Base-by-base conservation (phyloP, 1,140 invertebrate species). In the Carcinoscorpius rotundicauda region DNA sequence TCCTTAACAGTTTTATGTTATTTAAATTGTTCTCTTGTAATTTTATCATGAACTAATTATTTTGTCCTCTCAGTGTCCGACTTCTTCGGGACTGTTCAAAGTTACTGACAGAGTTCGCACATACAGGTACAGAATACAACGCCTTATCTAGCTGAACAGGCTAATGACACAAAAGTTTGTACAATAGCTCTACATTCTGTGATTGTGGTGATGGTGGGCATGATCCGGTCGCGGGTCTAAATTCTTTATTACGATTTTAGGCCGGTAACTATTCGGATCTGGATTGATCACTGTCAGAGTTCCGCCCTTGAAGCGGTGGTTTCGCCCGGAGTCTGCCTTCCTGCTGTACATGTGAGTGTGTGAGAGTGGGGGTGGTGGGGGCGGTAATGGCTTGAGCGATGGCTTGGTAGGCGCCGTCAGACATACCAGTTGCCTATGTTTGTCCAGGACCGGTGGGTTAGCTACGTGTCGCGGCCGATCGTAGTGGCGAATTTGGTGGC, bases 191-290 rank as follows among this genome's bases (percentile, higher is more conserved):
- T 29, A 29, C 29, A 29, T 29, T 29, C 29, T 29, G n/a, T 62
- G 65, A 49, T 61, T 48, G 51, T 66, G 51, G 49, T 60, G 56
- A 49, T 66, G 65, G 58, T 67, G 66, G 50, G 61, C 60, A 58
- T 64, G 66, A 6, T 61, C 56, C 0, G 64, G 58, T 57, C 64
- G 56, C 6, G 67, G 67, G n/a, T 50, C 50, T 50, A 68, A n/a
- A 58, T 66, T 68, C 58, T 52, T 63, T n/a, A 68, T 68, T 49
- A 68, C 64, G 48, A 68, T 60, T 64, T 68, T 68, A 56, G 64
- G 61, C 61, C 56, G 65, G 11, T 65, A 60, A 5, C 67, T 58
- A 50, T 66, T 65, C 4, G 67, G 58, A 10, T 65, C 64, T 5
- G 67, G 61, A 55, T 61, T 68, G 29, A 65, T 63, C 49, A 65